phyloP scores from a whole-genome alignment of 2,888 invertebrate species.

The Cyrtodaria siliqua region DNA sequence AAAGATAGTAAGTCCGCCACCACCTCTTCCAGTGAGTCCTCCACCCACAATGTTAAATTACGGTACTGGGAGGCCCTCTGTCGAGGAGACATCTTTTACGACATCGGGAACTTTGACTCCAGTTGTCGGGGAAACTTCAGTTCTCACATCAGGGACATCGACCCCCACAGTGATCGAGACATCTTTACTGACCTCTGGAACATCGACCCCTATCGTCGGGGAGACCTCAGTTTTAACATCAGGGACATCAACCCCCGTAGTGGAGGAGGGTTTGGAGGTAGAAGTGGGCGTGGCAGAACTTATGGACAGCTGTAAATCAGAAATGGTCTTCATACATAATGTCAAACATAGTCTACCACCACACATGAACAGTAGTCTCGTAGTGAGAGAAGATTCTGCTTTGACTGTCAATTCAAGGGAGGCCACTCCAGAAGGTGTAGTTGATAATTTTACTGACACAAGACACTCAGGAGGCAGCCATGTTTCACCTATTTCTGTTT shows the following conservation, averaged over 20 bases:
- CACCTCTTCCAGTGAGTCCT: slow-evolving; percentile 67
- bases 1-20: slow-evolving; percentile 56
- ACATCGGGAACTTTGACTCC: too few species aligned
- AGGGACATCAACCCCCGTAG: too few species aligned
- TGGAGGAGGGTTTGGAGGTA: slow-evolving; percentile 29
- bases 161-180: too few species aligned
- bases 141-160: too few species aligned
- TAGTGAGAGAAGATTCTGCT: slow-evolving; percentile 58
- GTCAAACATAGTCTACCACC: slow-evolving; percentile 16
- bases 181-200: too few species aligned
- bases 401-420: slow-evolving; percentile 48
- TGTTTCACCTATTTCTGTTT: neutral
- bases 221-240: too few species aligned
- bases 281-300: slow-evolving; percentile 62
- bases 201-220: too few species aligned
- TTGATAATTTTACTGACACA: neutral
- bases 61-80: neutral
- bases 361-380: slow-evolving; percentile 27
- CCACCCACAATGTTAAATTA: slow-evolving; percentile 51
- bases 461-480: neutral
- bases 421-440: slow-evolving; percentile 20
- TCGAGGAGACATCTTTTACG: neutral
- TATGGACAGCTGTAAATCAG: slow-evolving; percentile 67
- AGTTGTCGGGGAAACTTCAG: too few species aligned
- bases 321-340: slow-evolving; percentile 61